Evolutionary conservation across 2,797 vertebrate genomes (phyloP), one percentile per base, ranked within the genome.

Genomic region (Cheirogaleus major): DNA sequence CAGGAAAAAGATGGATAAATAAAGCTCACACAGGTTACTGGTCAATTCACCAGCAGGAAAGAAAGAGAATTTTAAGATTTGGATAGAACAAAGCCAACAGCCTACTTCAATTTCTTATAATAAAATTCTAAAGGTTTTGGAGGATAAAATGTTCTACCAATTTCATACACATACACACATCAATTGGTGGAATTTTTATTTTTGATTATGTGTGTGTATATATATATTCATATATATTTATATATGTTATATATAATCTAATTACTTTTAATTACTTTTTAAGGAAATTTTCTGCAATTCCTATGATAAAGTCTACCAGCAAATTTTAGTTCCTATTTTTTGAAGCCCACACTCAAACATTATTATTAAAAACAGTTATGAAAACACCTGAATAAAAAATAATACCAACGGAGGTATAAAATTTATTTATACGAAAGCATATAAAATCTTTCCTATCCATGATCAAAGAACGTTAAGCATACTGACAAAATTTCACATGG

Each of bases 1-100:
- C 38, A 61, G 7, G 25, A 38, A 84, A 85, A 95, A 78, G 69
- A 70, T 17, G 65, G 85, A 89, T 76, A 88, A 96, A 83, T 91
- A 70, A 94, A 83, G 11, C 35, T 80, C 85, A 86, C 45, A 30
- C 30, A 25, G 27, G 15, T 11, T 57, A 90, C 14, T 45, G 48
- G n/a, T 52, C 80, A 94, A 70, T 69, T 80, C 41, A 30, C 12
- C 30, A 73, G 32, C 38, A 90, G 32, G 25, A 94, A 52, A 70
- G 45, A 80, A 89, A 95, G 25, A 65, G 63, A 94, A 70, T 43
- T 75, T 89, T 90, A 76, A 85, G 73, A 84, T 57, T 35, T 43
- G 70, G 45, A 45, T 22, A 65, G 45, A 82, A 75, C 32, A 86
- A 90, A 22, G 32, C 76, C 65, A 93, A 84, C 20, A 78, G 35